Base-by-base conservation (phyloP, 2,888 invertebrate genomes). In the Drosophila tripunctata region DNA sequence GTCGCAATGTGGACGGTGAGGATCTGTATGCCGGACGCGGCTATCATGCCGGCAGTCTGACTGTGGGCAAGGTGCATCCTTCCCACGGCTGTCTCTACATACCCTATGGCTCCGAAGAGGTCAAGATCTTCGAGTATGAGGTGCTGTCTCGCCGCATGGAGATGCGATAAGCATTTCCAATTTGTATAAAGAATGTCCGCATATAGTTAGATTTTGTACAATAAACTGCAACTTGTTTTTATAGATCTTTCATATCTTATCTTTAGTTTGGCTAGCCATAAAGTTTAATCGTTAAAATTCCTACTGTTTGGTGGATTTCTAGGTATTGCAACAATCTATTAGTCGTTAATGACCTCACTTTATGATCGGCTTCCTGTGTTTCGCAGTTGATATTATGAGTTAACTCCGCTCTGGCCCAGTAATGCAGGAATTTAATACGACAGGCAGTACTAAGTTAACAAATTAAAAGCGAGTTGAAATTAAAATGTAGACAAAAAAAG, bases 11-110 rank as follows among this genome's bases (percentile, higher is more conserved):
- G 41, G 93, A 93, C 67, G 95, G 95, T 7, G 95, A 95, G 90
- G 92, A 93, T 27, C 91, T 95, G 31, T 95, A 93, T 92, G 93
- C 93, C 67, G 95, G 95, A 6, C 93, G 95, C 65, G 94, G 94
- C 51, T 92, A 93, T 30, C 93, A 94, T 71, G 93, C 94, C 70
- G 95, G 95, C 8, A 93, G 94, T 78, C 92, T 94, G 64, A 94
- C 94, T 8, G 92, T 95, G 62, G 95, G 95, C 88, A 95, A 95
- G 93, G 94, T 95, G 14, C 93, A 93, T 65, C 92, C 92, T 1
- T 92, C 92, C 6, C 92, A 93, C 56, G 90, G 92, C 14, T 91
- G 91, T 55, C 76, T 92, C 10, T 93, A 93, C 67, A 91, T 92
- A 50, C 92, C 92, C 2, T 93, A 86, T 63, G 91, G 89, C 27